Conservation (phyloP, 2,113 vertebrate genomes). For the Syrmaticus mikado region DNA sequence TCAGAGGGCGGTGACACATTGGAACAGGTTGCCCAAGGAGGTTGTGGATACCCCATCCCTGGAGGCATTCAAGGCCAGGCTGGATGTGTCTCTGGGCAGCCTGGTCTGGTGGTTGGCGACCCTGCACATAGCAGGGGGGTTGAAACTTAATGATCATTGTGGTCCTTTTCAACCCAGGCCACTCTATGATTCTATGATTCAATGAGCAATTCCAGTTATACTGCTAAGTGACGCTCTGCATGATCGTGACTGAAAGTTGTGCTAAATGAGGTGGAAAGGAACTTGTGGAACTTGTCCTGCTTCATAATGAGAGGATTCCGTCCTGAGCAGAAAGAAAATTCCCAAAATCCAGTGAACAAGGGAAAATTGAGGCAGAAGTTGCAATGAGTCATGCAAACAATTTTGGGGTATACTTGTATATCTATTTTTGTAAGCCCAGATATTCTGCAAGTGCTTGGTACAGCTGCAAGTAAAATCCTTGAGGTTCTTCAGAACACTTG, state of each 20-base stretch:
- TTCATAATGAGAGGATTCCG: background rate
- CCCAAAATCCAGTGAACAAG: background rate
- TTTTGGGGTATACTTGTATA: fast-evolving
- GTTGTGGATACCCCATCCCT: no score
- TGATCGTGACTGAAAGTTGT: background rate
- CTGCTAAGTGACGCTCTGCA: background rate
- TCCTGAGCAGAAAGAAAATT: background rate
- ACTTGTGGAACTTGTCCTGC: background rate
- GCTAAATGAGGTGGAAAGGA: background rate
- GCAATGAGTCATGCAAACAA: background rate
- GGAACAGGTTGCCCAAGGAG: no score
- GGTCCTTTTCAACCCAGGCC: no score
- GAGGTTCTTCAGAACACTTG: background rate
- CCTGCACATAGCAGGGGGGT: no score
- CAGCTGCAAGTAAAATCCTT: background rate
- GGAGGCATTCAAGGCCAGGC: no score
- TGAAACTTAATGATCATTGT: no score
- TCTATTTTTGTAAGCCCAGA: background rate
- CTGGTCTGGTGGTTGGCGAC: no score
- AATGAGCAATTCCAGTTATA: background rate
- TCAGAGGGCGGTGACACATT: no score
- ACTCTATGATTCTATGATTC: no score
- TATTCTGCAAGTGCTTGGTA: background rate
- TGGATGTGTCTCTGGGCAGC: no score
- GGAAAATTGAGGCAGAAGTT: background rate